Conservation (phyloP, 2,888 invertebrate species). For the Andrena haemorrhoa region DNA sequence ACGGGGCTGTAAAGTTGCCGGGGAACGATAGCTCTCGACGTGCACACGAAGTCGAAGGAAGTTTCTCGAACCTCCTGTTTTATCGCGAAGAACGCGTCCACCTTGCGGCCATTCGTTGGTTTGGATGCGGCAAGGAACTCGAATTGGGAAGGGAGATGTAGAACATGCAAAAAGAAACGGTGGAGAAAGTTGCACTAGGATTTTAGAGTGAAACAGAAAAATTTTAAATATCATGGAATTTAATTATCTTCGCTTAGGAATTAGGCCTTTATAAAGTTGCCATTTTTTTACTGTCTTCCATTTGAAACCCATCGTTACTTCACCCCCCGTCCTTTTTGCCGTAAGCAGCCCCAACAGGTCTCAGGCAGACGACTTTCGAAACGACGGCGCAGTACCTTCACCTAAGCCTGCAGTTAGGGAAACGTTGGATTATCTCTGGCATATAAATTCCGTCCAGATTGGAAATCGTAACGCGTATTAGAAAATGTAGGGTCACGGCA, state of each 20-base stretch:
- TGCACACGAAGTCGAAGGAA: conserved; percentile 1
- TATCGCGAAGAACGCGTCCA: conserved; percentile 5
- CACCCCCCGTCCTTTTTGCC: too few species aligned
- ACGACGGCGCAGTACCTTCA: too few species aligned
- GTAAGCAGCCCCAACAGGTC: too few species aligned
- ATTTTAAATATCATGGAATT: not conserved
- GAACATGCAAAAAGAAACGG: not conserved
- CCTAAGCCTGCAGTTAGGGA: too few species aligned
- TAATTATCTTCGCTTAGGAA: not conserved
- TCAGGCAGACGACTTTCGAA: too few species aligned
- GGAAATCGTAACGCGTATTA: not conserved
- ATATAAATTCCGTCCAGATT: too few species aligned
- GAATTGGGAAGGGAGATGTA: not conserved
- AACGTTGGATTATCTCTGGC: too few species aligned
- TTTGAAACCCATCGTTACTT: too few species aligned
- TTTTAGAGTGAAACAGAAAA: not conserved
- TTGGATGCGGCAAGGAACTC: not conserved
- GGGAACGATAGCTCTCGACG: conserved; percentile 21
- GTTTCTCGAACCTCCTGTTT: not conserved
- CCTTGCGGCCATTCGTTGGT: not conserved
- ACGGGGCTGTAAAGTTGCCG: conserved; percentile 1
- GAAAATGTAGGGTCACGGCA: not conserved
- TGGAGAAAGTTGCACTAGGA: not conserved
- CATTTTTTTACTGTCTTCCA: too few species aligned
- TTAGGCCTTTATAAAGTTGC: too few species aligned